These are phyloP conservation scores for Halocaridina rubra DNA, from an alignment of 2,888 invertebrate genomes.

Conservation along the genomic window DNA sequence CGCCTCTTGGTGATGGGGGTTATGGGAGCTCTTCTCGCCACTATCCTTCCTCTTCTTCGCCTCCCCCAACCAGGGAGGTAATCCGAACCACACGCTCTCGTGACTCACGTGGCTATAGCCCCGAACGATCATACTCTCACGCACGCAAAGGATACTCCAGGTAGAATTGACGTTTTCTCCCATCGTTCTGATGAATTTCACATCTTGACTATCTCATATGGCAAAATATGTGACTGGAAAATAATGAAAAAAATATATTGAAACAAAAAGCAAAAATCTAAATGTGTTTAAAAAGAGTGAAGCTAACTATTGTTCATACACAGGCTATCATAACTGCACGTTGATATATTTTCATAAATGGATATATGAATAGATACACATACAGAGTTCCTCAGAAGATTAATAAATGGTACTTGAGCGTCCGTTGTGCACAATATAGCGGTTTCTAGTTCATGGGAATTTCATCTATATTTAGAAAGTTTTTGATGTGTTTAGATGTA, in stretches of 20 bases:
- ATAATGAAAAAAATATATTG: background rate
- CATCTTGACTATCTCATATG: slow-evolving; percentile 21
- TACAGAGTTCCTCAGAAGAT: too few species aligned
- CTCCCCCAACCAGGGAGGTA: slow-evolving; percentile 59
- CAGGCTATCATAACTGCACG: too few species aligned
- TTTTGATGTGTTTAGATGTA: too few species aligned
- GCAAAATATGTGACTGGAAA: background rate
- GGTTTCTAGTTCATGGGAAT: too few species aligned
- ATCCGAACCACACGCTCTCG: slow-evolving; percentile 58
- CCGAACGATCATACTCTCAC: slow-evolving; percentile 54
- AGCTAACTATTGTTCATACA: background rate
- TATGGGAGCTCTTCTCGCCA: slow-evolving; percentile 59
- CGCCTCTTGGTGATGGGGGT: slow-evolving; percentile 57
- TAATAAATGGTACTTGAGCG: too few species aligned
- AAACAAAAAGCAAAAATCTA: too few species aligned
- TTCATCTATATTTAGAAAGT: too few species aligned
- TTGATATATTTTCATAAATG: too few species aligned
- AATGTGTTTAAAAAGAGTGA: too few species aligned
- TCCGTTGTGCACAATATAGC: too few species aligned
- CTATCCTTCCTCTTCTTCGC: slow-evolving; percentile 48
- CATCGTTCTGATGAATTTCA: slow-evolving; percentile 44
- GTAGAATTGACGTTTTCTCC: slow-evolving; percentile 49
- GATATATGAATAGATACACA: too few species aligned
- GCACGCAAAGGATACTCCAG: slow-evolving; percentile 57
- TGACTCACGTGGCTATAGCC: slow-evolving; percentile 49